Evolutionary conservation across 2,113 vertebrate genomes (phyloP).

Genomic region (Aegotheles bennettii): DNA sequence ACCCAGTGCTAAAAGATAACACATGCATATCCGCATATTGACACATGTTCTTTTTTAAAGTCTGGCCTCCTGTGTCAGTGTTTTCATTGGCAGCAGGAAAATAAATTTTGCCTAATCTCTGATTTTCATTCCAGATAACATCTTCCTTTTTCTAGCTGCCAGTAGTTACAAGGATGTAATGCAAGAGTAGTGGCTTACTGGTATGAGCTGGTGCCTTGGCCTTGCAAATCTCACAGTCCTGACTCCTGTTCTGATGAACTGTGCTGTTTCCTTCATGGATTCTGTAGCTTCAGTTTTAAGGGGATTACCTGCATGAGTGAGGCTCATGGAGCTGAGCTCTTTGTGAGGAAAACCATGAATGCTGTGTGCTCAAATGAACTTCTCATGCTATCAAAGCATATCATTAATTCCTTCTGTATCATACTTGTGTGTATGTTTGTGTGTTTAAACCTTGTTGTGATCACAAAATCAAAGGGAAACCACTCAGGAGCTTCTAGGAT

Average conservation of each 20-base stretch:
- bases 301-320: not conserved
- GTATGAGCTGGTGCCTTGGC: not conserved
- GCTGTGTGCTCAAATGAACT: not conserved
- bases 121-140: conserved; percentile 32
- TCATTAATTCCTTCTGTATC: not conserved
- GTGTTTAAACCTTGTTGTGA: not conserved
- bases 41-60: conserved; percentile 32
- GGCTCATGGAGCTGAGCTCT: not conserved
- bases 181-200: not conserved
- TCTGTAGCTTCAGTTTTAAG: not conserved
- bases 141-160: conserved; percentile 39
- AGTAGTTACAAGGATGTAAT: not conserved
- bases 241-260: not conserved
- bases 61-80: not conserved
- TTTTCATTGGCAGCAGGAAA: conserved; percentile 42
- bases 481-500: not conserved
- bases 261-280: not conserved
- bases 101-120: conserved; percentile 31
- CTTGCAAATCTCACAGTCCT: not conserved
- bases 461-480: not conserved
- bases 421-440: not conserved
- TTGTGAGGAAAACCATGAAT: not conserved
- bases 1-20: conserved; percentile 2
- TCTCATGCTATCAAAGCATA: not conserved
- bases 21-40: not conserved